Conservation (phyloP, 2,113 vertebrate genomes). For the Nematolebias whitei region DNA sequence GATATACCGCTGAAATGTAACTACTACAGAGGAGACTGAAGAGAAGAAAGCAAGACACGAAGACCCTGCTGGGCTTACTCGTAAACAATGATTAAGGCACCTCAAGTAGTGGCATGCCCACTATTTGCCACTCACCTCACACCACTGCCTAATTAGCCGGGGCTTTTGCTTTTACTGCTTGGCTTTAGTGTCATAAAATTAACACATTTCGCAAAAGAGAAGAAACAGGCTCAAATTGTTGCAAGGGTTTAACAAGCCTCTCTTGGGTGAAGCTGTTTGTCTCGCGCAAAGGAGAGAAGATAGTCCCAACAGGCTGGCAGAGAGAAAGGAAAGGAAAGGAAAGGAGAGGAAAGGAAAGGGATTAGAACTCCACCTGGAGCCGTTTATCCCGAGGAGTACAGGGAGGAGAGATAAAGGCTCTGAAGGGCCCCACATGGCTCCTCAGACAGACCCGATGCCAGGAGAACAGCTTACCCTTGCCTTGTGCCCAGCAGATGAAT, state of each 20-base stretch:
- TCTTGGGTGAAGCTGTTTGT: constrained; percentile 64
- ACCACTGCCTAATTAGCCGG: constrained; percentile 71
- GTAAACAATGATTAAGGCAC: constrained; percentile 78
- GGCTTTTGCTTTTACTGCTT: constrained; percentile 73
- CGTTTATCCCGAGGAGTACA: constrained; percentile 78
- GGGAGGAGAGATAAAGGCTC: constrained; percentile 77
- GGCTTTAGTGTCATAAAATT: constrained; percentile 77
- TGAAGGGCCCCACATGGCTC: constrained; percentile 67
- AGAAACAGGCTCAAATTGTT: constrained; percentile 59
- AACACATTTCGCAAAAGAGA: constrained; percentile 75
- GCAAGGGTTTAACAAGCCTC: constrained; percentile 72
- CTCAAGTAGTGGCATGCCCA: constrained; percentile 55
- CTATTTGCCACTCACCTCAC: constrained; percentile 73
- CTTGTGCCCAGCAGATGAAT: constrained; percentile 78
- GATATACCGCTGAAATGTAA: constrained; percentile 29
- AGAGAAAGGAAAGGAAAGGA: constrained; percentile 16
- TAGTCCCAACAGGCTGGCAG: constrained; percentile 58
- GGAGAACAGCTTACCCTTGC: constrained; percentile 77
- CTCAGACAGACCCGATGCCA: constrained; percentile 74
- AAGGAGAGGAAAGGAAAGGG: constrained; percentile 39
- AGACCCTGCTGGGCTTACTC: constrained; percentile 65
- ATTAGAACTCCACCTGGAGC: constrained; percentile 79
- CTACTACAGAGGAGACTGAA: constrained; percentile 42
- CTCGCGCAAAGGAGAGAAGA: constrained; percentile 30
- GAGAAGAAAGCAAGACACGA: constrained; percentile 53